Base-by-base conservation (phyloP, 92 coral and sea anemone species). In the Palythoa heliodiscus region DNA sequence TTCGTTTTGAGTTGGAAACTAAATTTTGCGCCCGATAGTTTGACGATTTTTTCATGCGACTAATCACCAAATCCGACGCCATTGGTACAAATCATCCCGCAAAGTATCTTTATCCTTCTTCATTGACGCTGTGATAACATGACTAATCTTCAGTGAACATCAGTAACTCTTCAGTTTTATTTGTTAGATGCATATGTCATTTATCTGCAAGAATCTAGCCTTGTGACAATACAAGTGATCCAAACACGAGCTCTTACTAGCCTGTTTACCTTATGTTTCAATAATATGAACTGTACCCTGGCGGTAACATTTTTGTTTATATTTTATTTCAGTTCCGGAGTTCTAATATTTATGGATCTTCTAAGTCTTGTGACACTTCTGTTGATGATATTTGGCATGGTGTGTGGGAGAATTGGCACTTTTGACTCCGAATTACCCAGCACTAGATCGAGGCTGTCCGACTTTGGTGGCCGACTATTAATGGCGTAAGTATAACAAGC, bases 391-490 rank as follows among this genome's bases (percentile, higher is more conserved):
- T 64, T 54, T 40, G 84, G 84, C 39, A 80, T 80, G 29, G 75
- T 80, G 6, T 64, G 74, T 12, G 84, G 84, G 48, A 80, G 84
- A 64, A 74, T 66, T 40, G 84, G 84, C 22, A 48, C 61, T 5
- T 80, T 80, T 24, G 84, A 80, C 43, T 80, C 84, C 47, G 75
- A 80, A 64, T 63, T 80, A 48, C 84, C 84, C 22, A 80, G 84
- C 75, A 80, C 84, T 0, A 80, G 84, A 66, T 80, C 84, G 47
- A 80, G 61, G 84, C 74, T 80, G 57, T 80, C 84, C 40, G 84
- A 80, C 25, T 80, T 80, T 48, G 84, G 74, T 16, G 74, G 84
- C 48, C 84, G 73, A 15, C 73, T 80, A 12, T 50, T 80, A 13
- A 64, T 67, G 74, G 40, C 23, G 84, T 80, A 50, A 63, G 84